Base-by-base conservation (phyloP, 1,140 invertebrate genomes). In the Arctopsyche grandis region DNA sequence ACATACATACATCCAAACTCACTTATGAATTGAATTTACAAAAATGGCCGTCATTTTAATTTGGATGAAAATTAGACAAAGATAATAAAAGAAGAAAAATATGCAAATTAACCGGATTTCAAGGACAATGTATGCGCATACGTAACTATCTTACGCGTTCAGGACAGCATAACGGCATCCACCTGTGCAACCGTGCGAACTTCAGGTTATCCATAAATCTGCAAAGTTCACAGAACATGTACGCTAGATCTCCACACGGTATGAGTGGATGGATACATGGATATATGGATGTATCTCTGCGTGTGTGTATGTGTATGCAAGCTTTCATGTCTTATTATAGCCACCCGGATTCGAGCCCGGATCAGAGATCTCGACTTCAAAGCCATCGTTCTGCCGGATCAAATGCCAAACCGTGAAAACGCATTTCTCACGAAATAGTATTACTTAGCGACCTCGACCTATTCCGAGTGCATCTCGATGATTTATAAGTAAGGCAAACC, bases 131-230 rank as follows among this genome's bases (percentile, higher is more conserved):
- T 16, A 16, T 16, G 48, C 48, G 48, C 48, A 52, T 52, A 52
- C 48, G 10, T 52, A 52, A 52, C 10, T 3, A 52, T 52, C 3
- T 52, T 52, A 52, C 24, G 24, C 24, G 10, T 24, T 0, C 63
- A 66, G 63, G 63, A 66, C 63, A 29, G 63, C 21, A 66, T 66
- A 66, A 66, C 63, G 63, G 63, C 63, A 66, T 26, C 19, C 63
- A 66, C 63, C 24, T 52, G 48, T 52, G 16, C 48, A 52, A 16
- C 29, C 9, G 63, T 9, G 24, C 21, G 22, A 66, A 26, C 63
- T 66, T 66, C 63, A 29, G 24, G 63, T 66, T 66, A 66, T 66
- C 63, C 63, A 66, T 66, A 66, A 66, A 66, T 66, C 63, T 66
- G 63, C 24, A 66, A 66, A 66, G 24, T 29, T 66, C 63, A 22